Evolutionary conservation across 2,113 vertebrate genomes (phyloP).

Genomic region (Panurus biarmicus): DNA sequence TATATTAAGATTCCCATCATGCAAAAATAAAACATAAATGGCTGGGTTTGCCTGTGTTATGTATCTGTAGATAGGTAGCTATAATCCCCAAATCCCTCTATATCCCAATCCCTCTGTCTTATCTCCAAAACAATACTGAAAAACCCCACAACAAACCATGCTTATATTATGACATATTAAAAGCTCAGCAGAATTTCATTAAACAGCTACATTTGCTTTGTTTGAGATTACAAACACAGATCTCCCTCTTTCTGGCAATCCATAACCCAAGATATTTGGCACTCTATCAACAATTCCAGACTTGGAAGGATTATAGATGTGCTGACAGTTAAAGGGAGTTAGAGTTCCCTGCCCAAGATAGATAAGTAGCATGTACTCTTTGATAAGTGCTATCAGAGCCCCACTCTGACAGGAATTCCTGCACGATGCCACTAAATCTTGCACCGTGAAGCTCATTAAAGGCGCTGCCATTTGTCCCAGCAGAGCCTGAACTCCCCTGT

Average conservation of each 20-base stretch:
- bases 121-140: background rate
- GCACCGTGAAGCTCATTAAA: background rate
- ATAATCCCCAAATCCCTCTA: background rate
- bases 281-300: slow-evolving; percentile 36
- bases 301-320: slow-evolving; percentile 34
- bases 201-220: background rate
- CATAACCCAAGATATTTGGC: slow-evolving; percentile 29
- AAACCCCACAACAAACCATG: background rate
- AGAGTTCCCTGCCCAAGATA: slow-evolving; percentile 19
- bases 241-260: slow-evolving; percentile 11
- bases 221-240: background rate
- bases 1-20: background rate
- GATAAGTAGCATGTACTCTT: slow-evolving; percentile 19
- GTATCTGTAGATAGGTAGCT: background rate
- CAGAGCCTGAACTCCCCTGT: background rate
- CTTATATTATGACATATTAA: background rate
- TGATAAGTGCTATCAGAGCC: slow-evolving; percentile 52
- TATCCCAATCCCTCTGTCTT: background rate
- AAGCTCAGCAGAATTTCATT: slow-evolving; percentile 11
- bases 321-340: slow-evolving; percentile 27
- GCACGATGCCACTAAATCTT: background rate
- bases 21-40: background rate
- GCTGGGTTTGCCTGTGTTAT: background rate
- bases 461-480: background rate
- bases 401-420: slow-evolving; percentile 49